Evolutionary conservation across 2,113 vertebrate species (phyloP).

Genomic region (Xyliphius kryptos): DNA sequence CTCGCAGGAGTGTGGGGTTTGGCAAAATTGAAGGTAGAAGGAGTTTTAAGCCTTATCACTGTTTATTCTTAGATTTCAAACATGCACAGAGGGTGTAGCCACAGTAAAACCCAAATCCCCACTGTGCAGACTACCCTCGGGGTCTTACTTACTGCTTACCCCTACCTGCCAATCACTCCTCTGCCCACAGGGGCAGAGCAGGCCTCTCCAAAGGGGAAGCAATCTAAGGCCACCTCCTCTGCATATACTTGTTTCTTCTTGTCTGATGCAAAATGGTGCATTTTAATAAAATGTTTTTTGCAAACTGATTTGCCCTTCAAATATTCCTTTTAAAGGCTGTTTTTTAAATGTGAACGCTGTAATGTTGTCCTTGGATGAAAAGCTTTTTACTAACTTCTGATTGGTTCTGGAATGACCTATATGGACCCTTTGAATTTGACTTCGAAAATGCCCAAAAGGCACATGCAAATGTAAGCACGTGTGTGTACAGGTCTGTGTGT

Average conservation of each 20-base stretch:
- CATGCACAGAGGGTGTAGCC: constrained; percentile 28
- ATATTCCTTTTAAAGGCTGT: constrained; percentile 22
- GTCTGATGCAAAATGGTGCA: constrained; percentile 60
- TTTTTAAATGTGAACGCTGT: too few relatives aligned
- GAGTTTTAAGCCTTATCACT: constrained; percentile 53
- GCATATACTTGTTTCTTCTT: constrained; percentile 66
- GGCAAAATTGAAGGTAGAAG: constrained; percentile 42
- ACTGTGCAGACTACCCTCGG: constrained; percentile 54
- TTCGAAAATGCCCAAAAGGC: constrained; percentile 35
- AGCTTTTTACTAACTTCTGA: constrained; percentile 30
- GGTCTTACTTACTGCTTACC: constrained; percentile 54
- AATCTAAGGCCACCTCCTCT: constrained; percentile 54
- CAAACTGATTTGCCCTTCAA: constrained; percentile 30
- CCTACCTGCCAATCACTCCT: constrained; percentile 60
- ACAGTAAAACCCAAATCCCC: constrained; percentile 53
- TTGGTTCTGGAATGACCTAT: constrained; percentile 33
- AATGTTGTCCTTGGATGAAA: constrained; percentile 36
- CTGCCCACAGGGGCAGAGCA: constrained; percentile 54
- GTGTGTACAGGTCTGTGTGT: constrained; percentile 4
- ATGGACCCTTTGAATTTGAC: constrained; percentile 28
- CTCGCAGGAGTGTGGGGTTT: constrained; percentile 26
- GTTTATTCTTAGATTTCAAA: constrained; percentile 61
- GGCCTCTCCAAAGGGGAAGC: constrained; percentile 59
- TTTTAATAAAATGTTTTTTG: constrained; percentile 56
- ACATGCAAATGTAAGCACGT: constrained; percentile 27